phyloP scores from a whole-genome alignment of 2,888 invertebrate species.

The Aspidiotus destructor region DNA sequence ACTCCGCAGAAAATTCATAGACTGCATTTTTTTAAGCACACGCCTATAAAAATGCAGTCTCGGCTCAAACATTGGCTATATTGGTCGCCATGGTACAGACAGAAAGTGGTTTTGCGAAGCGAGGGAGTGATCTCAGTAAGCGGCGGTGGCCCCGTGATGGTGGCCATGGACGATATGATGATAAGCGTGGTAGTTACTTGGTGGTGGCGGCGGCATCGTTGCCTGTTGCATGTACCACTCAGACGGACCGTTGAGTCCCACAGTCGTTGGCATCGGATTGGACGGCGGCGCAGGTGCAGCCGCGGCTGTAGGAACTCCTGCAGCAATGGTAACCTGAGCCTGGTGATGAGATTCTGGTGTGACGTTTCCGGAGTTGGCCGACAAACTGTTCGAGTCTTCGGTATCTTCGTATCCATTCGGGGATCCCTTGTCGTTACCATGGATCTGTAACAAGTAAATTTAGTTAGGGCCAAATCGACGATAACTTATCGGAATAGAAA shows the following conservation, averaged over 20 bases:
- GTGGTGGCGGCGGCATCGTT: constrained; percentile 56
- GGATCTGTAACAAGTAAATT: constrained; percentile 47
- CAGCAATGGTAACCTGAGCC: constrained; percentile 32
- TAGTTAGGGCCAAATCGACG: too few species aligned
- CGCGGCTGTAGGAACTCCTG: constrained; percentile 37
- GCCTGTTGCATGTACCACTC: constrained; percentile 39
- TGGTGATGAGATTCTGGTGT: constrained; percentile 42
- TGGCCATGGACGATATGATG: constrained; percentile 55
- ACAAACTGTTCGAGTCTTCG: constrained; percentile 72
- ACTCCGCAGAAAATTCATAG: too few species aligned
- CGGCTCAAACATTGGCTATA: constrained; percentile 13
- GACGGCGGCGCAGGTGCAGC: constrained; percentile 40
- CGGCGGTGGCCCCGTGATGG: constrained; percentile 57
- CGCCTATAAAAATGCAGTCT: not conserved
- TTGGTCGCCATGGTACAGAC: constrained; percentile 30
- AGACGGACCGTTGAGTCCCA: constrained; percentile 18
- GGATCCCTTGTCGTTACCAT: constrained; percentile 59
- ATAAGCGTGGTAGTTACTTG: constrained; percentile 45
- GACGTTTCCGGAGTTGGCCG: constrained; percentile 63
- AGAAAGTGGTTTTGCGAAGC: constrained; percentile 36
- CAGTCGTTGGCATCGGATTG: constrained; percentile 41
- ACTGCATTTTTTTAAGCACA: too few species aligned
- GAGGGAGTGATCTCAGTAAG: constrained; percentile 52
- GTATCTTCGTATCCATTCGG: constrained; percentile 61
- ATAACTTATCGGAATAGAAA: too few species aligned